Conservation (phyloP, 2,888 invertebrate genomes). For the Diplolepis rosae region DNA sequence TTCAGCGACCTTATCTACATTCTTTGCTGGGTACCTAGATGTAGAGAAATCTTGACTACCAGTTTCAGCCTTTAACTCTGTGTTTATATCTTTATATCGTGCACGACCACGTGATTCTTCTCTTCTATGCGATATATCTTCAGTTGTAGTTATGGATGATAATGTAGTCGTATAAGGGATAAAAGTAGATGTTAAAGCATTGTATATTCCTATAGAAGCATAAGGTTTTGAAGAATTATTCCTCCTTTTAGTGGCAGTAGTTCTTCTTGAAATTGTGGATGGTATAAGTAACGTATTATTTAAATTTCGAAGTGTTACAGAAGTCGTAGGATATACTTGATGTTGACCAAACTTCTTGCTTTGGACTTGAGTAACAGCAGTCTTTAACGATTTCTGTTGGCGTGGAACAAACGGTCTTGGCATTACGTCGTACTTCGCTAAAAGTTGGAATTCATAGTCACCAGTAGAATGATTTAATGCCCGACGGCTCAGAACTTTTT, state of each 20-base stretch:
- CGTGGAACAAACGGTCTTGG: conserved; percentile 44
- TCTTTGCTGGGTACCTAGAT: neutral
- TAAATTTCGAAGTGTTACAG: neutral
- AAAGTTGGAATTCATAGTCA: conserved; percentile 13
- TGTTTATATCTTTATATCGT: neutral
- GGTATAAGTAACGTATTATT: neutral
- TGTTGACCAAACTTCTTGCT: neutral
- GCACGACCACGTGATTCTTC: neutral
- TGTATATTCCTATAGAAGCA: too few relatives aligned
- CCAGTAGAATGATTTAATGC: neutral
- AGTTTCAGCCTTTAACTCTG: neutral
- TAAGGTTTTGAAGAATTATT: too few relatives aligned
- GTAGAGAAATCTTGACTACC: neutral
- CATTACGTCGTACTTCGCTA: conserved; percentile 36
- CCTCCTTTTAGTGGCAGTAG: too few relatives aligned
- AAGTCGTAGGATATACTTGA: neutral
- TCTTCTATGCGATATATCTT: neutral
- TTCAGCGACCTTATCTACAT: neutral
- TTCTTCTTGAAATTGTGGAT: too few relatives aligned
- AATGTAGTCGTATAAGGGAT: neutral
- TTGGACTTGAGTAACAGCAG: neutral
- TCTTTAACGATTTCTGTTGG: neutral
- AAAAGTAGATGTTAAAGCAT: neutral
- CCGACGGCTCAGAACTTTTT: neutral
- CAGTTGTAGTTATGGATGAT: neutral